Conservation (phyloP, 2,888 invertebrate species). For the Dryocosmus kuriphilus region DNA sequence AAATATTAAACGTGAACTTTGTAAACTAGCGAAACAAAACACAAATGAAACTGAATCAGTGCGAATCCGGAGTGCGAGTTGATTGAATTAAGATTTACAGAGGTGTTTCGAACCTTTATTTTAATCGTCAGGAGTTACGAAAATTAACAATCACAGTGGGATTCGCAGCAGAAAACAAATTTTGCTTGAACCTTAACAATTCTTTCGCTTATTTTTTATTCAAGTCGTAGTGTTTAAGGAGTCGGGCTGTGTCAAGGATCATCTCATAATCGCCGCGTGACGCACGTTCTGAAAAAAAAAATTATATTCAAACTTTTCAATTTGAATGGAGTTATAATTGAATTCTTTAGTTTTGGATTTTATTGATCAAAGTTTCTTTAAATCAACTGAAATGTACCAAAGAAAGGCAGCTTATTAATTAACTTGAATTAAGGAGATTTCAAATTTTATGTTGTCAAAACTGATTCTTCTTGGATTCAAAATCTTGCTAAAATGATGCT, state of each 20-base stretch:
- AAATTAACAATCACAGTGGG: slow-evolving; percentile 13
- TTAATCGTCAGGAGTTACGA: slow-evolving; percentile 18
- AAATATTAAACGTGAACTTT: slow-evolving; percentile 55
- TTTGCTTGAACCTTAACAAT: slow-evolving; percentile 9
- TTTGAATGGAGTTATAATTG: not conserved
- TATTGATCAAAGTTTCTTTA: not conserved
- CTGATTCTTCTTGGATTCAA: too few species aligned
- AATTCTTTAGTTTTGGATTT: not conserved
- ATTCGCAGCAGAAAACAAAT: slow-evolving; percentile 30
- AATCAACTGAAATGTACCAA: not conserved
- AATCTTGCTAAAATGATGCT: too few species aligned
- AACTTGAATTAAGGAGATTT: not conserved
- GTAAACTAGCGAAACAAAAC: slow-evolving; percentile 56
- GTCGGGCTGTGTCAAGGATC: slow-evolving; percentile 33
- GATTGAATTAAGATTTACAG: not conserved
- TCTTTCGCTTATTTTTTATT: slow-evolving; percentile 18
- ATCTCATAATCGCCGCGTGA: slow-evolving; percentile 13
- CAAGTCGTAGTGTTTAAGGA: slow-evolving; percentile 33
- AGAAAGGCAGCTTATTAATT: not conserved
- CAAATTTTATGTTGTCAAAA: not conserved
- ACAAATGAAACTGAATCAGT: slow-evolving; percentile 50
- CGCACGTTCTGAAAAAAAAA: slow-evolving; percentile 7
- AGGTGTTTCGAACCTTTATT: slow-evolving; percentile 18
- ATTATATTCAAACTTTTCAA: not conserved
- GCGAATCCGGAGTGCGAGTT: slow-evolving; percentile 56